These are phyloP conservation scores for Achroia grisella DNA, from an alignment of 1,140 invertebrate species.

Conservation along the genomic window DNA sequence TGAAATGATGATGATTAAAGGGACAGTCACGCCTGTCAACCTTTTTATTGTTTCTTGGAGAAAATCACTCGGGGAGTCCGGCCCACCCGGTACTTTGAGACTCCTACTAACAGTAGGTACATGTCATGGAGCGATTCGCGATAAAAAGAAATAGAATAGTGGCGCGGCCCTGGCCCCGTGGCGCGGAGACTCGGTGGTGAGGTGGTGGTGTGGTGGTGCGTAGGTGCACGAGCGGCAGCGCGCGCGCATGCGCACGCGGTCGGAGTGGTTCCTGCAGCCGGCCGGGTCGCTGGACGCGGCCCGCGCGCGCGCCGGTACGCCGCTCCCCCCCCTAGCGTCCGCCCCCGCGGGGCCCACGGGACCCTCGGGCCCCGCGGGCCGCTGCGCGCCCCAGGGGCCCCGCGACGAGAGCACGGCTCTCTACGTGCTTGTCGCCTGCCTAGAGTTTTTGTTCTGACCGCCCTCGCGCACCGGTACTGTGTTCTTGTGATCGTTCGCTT, in stretches of 20 bases:
- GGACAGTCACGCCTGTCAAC: too few relatives aligned
- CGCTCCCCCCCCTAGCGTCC: conserved; percentile 12
- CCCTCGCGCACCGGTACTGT: conserved; percentile 60
- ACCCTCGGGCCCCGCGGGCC: conserved; percentile 11
- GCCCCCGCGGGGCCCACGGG: conserved; percentile 1
- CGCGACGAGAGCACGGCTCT: conserved; percentile 59
- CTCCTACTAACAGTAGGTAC: too few relatives aligned
- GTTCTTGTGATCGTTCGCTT: conserved; percentile 44
- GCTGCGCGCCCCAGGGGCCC: conserved; percentile 20
- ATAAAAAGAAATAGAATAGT: too few relatives aligned
- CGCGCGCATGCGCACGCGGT: conserved; percentile 92
- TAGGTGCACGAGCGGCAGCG: conserved; percentile 95
- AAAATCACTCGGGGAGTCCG: too few relatives aligned
- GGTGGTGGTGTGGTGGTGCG: conserved; percentile 26
- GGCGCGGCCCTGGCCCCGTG: too few relatives aligned
- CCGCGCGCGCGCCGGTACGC: conserved; percentile 70
- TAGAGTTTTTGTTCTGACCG: conserved; percentile 72
- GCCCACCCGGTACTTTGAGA: too few relatives aligned
- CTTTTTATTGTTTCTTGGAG: too few relatives aligned
- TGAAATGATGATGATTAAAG: too few relatives aligned
- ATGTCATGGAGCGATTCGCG: too few relatives aligned
- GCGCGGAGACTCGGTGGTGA: not conserved
- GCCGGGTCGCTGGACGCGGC: conserved; percentile 75
- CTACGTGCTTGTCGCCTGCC: conserved; percentile 71
- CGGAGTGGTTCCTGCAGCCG: conserved; percentile 94